These are phyloP conservation scores for Sturnira hondurensis DNA, from an alignment of 2,113 vertebrate species.

Conservation along the genomic window DNA sequence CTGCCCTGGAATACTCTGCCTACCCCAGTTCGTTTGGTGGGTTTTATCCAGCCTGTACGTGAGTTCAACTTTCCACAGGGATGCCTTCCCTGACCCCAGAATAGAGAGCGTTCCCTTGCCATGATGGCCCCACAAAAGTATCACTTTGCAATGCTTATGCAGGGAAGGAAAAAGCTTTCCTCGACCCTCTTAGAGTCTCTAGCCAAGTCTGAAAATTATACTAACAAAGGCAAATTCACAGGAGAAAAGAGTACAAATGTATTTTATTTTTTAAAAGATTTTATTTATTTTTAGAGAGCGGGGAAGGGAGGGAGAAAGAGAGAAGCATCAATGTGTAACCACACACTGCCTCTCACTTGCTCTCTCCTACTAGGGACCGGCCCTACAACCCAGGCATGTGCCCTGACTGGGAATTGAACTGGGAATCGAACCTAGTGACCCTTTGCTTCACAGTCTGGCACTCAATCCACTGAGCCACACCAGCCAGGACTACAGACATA, in stretches of 20 bases:
- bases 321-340: no score
- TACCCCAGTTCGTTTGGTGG: not conserved
- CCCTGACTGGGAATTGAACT: no score
- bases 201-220: not conserved
- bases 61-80: not conserved
- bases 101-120: not conserved
- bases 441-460: no score
- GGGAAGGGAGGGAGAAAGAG: no score
- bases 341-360: no score
- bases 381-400: no score
- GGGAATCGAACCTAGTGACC: no score
- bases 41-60: not conserved
- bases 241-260: not conserved
- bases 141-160: not conserved
- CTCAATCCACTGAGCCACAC: no score
- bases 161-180: no score
- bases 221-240: not conserved
- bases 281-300: no score
- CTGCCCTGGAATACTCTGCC: not conserved
- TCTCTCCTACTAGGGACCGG: no score
- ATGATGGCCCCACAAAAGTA: accelerated
- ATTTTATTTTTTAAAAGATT: not conserved
- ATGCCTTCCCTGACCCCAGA: not conserved
- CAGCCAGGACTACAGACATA: not conserved
- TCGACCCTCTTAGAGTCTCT: not conserved